These are phyloP conservation scores for Odontocerum albicorne DNA, from an alignment of 2,888 invertebrate genomes.

Conservation along the genomic window DNA sequence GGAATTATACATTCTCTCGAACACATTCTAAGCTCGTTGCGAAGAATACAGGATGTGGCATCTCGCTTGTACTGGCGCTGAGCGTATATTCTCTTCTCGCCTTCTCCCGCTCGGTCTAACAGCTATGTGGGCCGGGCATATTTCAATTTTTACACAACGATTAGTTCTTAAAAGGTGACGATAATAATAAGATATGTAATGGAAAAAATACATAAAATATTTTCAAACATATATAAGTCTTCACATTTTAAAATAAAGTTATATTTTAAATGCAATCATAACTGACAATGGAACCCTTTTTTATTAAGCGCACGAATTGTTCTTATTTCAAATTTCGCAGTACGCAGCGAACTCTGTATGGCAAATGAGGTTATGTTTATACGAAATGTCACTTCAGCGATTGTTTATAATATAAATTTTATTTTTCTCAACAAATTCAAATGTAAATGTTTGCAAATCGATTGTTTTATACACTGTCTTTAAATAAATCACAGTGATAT, in stretches of 20 bases:
- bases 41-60: not conserved
- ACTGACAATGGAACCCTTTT: too few species aligned
- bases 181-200: slow-evolving; percentile 2
- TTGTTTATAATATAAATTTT: slow-evolving; percentile 9
- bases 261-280: too few species aligned
- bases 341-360: not conserved
- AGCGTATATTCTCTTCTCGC: slow-evolving; percentile 1
- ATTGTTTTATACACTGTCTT: too few species aligned
- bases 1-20: slow-evolving; percentile 7
- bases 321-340: not conserved
- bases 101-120: slow-evolving; percentile 8
- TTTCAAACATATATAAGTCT: too few species aligned
- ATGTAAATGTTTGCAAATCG: too few species aligned
- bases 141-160: slow-evolving; percentile 24
- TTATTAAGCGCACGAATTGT: not conserved
- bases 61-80: slow-evolving; percentile 10
- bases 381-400: slow-evolving; percentile 25
- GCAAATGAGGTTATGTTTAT: slow-evolving; percentile 23
- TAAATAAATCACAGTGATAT: too few species aligned
- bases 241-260: too few species aligned
- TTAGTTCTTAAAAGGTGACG: slow-evolving; percentile 17
- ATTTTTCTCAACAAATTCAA: too few species aligned
- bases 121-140: slow-evolving; percentile 30
- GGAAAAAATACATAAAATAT: not conserved
- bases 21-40: slow-evolving; percentile 16